These are phyloP conservation scores for Cancer borealis DNA, from an alignment of 2,888 invertebrate species.

Conservation along the genomic window DNA sequence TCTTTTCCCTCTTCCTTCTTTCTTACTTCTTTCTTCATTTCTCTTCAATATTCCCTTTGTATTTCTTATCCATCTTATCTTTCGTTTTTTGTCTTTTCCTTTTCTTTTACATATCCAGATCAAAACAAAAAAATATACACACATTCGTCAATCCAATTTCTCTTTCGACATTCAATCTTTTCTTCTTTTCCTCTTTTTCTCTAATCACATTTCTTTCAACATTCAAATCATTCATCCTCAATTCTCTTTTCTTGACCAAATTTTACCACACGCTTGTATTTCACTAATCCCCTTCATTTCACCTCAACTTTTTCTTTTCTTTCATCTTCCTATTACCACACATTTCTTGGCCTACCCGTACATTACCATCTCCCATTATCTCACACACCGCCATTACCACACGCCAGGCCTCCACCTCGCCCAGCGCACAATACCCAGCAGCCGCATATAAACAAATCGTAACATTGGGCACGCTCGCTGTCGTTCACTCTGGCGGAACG, in stretches of 20 bases:
- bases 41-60: not conserved
- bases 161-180: too few relatives aligned
- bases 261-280: not conserved
- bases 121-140: too few relatives aligned
- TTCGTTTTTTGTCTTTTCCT: too few relatives aligned
- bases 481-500: conserved; percentile 1
- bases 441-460: conserved; percentile 31
- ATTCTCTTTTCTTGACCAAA: not conserved
- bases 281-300: not conserved
- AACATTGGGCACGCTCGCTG: conserved; percentile 36
- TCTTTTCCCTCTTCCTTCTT: not conserved
- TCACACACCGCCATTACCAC: not conserved
- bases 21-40: not conserved
- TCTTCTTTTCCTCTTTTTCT: too few relatives aligned
- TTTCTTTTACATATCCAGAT: too few relatives aligned
- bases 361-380: not conserved
- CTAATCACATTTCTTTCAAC: not conserved
- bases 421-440: not conserved
- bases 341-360: too few relatives aligned
- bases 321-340: too few relatives aligned
- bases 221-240: not conserved
- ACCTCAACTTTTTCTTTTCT: too few relatives aligned
- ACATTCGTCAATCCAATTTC: too few relatives aligned
- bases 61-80: not conserved
- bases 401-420: not conserved